A percentile compares a stretch with the other conserved stretches of the same genome.
These are phyloP conservation scores for Portevinia maculata DNA, from an alignment of 2,888 invertebrate species.

Conservation along the genomic window DNA sequence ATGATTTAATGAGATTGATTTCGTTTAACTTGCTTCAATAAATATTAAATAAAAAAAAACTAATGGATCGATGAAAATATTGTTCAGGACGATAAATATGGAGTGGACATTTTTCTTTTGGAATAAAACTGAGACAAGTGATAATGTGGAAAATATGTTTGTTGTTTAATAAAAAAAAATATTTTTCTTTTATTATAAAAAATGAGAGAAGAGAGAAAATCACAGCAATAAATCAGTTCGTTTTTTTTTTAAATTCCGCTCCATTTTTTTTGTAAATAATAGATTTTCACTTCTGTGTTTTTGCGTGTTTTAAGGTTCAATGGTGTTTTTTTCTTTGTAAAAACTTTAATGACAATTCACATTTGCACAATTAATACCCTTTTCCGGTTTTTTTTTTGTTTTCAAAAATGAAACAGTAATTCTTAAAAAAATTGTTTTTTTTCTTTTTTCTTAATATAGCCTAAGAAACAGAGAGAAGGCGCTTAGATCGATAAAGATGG, in stretches of 20 bases:
- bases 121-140: slow-evolving; percentile 60
- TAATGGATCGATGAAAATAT: slow-evolving; percentile 42
- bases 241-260: slow-evolving; percentile 77
- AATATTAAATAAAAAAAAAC: slow-evolving; percentile 55
- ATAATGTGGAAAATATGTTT: slow-evolving; percentile 57
- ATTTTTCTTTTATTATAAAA: slow-evolving; percentile 66
- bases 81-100: slow-evolving; percentile 49
- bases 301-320: slow-evolving; percentile 43
- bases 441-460: slow-evolving; percentile 28
- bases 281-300: slow-evolving; percentile 60
- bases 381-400: slow-evolving; percentile 36
- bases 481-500: slow-evolving; percentile 1
- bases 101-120: slow-evolving; percentile 47
- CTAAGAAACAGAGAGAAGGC: slow-evolving; percentile 48
- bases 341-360: slow-evolving; percentile 37
- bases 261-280: slow-evolving; percentile 72
- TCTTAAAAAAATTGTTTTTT: slow-evolving; percentile 52
- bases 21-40: slow-evolving; percentile 54
- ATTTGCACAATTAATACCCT: slow-evolving; percentile 52
- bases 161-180: slow-evolving; percentile 58
- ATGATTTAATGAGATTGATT: slow-evolving; percentile 46
- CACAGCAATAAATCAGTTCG: slow-evolving; percentile 83
- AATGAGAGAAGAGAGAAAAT: slow-evolving; percentile 79
- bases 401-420: slow-evolving; percentile 66
- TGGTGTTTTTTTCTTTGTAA: slow-evolving; percentile 47